Conservation (phyloP, 2,113 vertebrate species). For the Seriola rivoliana region DNA sequence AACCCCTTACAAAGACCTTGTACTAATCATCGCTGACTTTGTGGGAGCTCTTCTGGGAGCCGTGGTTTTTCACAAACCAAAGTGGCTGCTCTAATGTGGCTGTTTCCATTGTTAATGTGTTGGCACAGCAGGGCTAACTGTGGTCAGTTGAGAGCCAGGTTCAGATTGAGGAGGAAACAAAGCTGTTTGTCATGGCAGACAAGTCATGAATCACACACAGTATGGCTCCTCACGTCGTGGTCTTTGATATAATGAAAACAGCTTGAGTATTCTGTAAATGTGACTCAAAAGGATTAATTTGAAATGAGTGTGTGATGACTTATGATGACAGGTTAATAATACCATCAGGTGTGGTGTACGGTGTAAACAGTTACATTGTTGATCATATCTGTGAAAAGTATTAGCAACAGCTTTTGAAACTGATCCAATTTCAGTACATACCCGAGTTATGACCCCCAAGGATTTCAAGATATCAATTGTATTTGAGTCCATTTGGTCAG, state of each 20-base stretch:
- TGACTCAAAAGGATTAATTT: conserved; percentile 6
- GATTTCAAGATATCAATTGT: background rate
- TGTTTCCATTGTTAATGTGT: conserved; percentile 65
- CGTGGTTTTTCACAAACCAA: conserved; percentile 75
- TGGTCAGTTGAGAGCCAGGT: conserved; percentile 56
- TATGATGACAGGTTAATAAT: background rate
- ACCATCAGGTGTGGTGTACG: background rate
- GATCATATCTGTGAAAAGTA: background rate
- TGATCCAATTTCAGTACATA: background rate
- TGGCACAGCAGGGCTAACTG: conserved; percentile 60
- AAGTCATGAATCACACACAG: conserved; percentile 57
- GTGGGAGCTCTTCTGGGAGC: conserved; percentile 64
- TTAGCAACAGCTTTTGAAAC: background rate
- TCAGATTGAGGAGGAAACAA: conserved; percentile 43
- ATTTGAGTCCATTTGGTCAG: background rate
- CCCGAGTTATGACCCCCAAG: background rate
- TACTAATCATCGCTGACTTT: conserved; percentile 72
- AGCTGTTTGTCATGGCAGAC: conserved; percentile 63
- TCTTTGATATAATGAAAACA: conserved; percentile 1
- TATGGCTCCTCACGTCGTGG: conserved; percentile 18
- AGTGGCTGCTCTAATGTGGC: conserved; percentile 68
- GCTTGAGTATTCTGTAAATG: background rate
- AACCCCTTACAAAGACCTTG: conserved; percentile 47
- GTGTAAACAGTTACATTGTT: background rate
- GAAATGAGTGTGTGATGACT: background rate